Conservation (phyloP, 2,113 vertebrate genomes). For the Rhea americana region DNA sequence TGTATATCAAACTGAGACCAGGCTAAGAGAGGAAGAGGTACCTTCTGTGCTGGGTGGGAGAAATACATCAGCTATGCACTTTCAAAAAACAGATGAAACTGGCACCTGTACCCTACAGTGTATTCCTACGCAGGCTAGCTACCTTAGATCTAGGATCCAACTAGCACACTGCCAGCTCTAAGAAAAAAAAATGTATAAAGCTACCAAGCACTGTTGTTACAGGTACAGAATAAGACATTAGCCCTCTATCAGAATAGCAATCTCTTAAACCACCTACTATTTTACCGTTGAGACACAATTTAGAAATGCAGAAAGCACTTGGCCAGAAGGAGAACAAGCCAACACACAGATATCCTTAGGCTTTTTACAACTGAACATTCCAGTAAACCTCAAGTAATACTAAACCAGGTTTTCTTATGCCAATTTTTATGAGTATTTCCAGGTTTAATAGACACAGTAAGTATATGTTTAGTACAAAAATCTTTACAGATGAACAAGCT, state of each 20-base stretch:
- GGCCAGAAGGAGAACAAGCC: too few species aligned
- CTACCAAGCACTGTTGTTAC: neutral
- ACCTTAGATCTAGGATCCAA: neutral
- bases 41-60: neutral
- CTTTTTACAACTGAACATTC: neutral
- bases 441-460: too few species aligned
- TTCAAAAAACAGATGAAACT: neutral
- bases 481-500: neutral
- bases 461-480: accelerated
- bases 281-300: neutral
- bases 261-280: neutral
- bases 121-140: neutral
- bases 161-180: neutral
- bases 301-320: neutral
- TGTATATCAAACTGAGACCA: neutral
- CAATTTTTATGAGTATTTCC: neutral
- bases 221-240: neutral
- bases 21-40: neutral
- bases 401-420: neutral
- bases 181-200: neutral
- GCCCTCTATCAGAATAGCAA: neutral
- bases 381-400: neutral
- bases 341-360: neutral
- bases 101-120: neutral
- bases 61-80: neutral